phyloP scores from a whole-genome alignment of 2,888 invertebrate species.

The Ophraella communa region DNA sequence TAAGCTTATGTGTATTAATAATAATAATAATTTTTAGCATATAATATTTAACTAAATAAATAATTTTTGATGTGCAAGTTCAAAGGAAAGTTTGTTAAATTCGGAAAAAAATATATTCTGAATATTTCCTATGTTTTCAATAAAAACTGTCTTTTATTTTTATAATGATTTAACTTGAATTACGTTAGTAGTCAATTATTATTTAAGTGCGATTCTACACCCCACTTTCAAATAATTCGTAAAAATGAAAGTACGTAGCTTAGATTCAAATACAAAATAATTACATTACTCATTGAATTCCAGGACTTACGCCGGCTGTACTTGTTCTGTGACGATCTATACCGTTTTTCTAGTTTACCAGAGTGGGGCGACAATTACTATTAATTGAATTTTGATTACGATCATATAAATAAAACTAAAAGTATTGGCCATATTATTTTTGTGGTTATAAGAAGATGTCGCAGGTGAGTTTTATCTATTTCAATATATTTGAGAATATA shows the following conservation, averaged over 20 bases:
- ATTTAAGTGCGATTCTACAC: not conserved
- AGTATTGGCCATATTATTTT: not conserved
- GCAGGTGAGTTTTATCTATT: not conserved
- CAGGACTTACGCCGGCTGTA: not conserved
- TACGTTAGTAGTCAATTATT: not conserved
- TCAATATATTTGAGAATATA: no score
- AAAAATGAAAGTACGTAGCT: constrained; percentile 1
- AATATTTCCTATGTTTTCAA: no score
- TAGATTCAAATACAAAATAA: not conserved
- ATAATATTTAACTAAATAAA: no score
- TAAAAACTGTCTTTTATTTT: no score
- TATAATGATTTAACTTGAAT: no score
- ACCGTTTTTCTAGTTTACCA: not conserved
- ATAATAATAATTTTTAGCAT: no score
- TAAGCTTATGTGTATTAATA: no score
- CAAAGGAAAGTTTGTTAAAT: no score
- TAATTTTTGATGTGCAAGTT: no score
- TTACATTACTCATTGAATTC: not conserved
- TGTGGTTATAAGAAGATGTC: not conserved
- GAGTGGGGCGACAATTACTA: not conserved
- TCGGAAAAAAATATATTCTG: no score
- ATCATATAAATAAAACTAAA: not conserved
- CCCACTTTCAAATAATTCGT: not conserved
- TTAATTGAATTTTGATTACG: not conserved
- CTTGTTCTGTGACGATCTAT: not conserved